These are phyloP conservation scores for Mormoops blainvillei DNA, from an alignment of 2,113 vertebrate genomes.

Conservation along the genomic window DNA sequence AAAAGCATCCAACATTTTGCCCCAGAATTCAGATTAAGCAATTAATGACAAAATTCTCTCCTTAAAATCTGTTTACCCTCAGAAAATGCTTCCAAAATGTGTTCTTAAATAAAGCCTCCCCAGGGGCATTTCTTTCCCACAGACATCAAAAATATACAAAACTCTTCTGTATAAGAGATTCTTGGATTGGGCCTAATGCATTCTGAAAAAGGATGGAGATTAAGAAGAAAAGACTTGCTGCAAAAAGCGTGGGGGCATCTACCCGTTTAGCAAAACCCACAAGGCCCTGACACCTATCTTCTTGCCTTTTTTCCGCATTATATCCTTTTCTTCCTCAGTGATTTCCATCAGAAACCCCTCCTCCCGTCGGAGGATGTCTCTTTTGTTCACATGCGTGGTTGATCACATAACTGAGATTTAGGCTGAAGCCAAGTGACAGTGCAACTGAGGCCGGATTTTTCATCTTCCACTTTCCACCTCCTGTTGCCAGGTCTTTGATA, in stretches of 20 bases:
- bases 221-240: slow-evolving; percentile 60
- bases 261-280: slow-evolving; percentile 63
- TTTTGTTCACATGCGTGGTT: slow-evolving; percentile 63
- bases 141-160: slow-evolving; percentile 63
- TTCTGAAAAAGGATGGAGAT: slow-evolving; percentile 56
- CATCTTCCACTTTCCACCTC: slow-evolving; percentile 51
- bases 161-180: slow-evolving; percentile 37
- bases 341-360: slow-evolving; percentile 62
- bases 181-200: slow-evolving; percentile 43
- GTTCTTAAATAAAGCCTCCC: slow-evolving; percentile 38
- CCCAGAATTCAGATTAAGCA: neutral
- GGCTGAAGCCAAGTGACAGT: slow-evolving; percentile 67
- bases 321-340: slow-evolving; percentile 18
- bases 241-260: slow-evolving; percentile 31
- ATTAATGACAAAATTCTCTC: neutral
- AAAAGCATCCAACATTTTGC: neutral
- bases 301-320: neutral
- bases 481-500: slow-evolving; percentile 39
- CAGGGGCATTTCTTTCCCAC: slow-evolving; percentile 59
- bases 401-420: slow-evolving; percentile 69
- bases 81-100: slow-evolving; percentile 41
- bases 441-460: slow-evolving; percentile 6
- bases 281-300: slow-evolving; percentile 47
- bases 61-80: neutral
- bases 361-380: slow-evolving; percentile 40